These are phyloP conservation scores for Thinocorus orbignyianus DNA, from an alignment of 2,113 vertebrate genomes.

Conservation along the genomic window DNA sequence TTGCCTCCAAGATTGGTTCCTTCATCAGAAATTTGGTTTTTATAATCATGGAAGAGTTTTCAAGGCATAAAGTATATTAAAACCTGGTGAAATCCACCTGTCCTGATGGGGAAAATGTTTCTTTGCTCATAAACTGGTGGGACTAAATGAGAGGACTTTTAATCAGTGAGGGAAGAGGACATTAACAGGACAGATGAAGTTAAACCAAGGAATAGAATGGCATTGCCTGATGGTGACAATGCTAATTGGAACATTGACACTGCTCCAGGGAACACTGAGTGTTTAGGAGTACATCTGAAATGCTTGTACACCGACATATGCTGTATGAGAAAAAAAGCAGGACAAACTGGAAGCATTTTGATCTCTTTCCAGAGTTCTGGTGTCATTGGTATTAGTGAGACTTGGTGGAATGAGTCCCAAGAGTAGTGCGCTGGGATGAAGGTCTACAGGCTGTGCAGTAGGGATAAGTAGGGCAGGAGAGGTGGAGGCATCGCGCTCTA, in stretches of 20 bases:
- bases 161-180: neutral
- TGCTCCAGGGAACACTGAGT: neutral
- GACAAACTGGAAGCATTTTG: neutral
- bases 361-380: neutral
- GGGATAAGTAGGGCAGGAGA: neutral
- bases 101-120: fast-evolving
- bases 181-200: neutral
- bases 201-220: neutral
- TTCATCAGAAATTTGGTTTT: neutral
- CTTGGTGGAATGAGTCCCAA: neutral
- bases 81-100: neutral
- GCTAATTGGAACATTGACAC: neutral
- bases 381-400: neutral
- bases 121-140: neutral
- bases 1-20: neutral
- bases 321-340: neutral
- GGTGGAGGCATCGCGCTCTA: neutral
- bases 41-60: neutral
- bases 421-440: neutral
- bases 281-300: neutral
- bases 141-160: neutral
- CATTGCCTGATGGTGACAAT: neutral
- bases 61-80: neutral
- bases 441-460: neutral
- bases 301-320: neutral